Evolutionary conservation across 2,797 vertebrate species (phyloP).

Genomic region (Chrosomus eos): DNA sequence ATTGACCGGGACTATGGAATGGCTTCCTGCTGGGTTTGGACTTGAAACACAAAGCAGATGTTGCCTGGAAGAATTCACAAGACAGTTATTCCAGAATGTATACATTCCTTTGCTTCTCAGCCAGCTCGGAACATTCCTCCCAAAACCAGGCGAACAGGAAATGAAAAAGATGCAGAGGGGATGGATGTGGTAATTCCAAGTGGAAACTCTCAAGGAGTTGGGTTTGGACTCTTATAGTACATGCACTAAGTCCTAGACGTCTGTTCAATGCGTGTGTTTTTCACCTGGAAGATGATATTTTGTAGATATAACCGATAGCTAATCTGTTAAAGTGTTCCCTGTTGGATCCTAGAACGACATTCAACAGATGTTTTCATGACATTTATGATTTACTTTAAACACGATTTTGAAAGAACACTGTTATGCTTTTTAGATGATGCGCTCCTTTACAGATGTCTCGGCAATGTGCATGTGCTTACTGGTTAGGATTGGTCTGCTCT

Average conservation of each 20-base stretch:
- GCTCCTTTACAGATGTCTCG: not conserved
- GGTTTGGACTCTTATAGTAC: not conserved
- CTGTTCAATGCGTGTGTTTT: not conserved
- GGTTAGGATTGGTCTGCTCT: slow-evolving; percentile 15
- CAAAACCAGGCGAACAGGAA: slow-evolving; percentile 60
- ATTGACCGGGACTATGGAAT: slow-evolving; percentile 41
- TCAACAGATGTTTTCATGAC: slow-evolving; percentile 29
- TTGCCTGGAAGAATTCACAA: slow-evolving; percentile 72
- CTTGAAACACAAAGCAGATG: slow-evolving; percentile 68
- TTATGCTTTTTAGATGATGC: not conserved
- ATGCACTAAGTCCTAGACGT: not conserved
- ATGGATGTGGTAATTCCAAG: slow-evolving; percentile 26
- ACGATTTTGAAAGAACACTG: not conserved
- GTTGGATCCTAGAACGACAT: not conserved
- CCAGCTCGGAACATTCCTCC: slow-evolving; percentile 55
- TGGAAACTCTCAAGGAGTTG: slow-evolving; percentile 12
- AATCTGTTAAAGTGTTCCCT: not conserved
- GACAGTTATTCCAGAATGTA: slow-evolving; percentile 65
- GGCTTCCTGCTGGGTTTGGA: slow-evolving; percentile 30
- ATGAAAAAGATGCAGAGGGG: slow-evolving; percentile 63
- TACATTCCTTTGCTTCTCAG: slow-evolving; percentile 68
- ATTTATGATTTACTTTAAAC: slow-evolving; percentile 20
- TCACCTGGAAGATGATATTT: not conserved
- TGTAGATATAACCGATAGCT: not conserved
- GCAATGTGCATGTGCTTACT: slow-evolving; percentile 5